A percentile compares a stretch with the other conserved stretches of the same genome.
These are phyloP conservation scores for Cynodonichthys magdalenae DNA, from an alignment of 2,797 vertebrate genomes.

Conservation along the genomic window DNA sequence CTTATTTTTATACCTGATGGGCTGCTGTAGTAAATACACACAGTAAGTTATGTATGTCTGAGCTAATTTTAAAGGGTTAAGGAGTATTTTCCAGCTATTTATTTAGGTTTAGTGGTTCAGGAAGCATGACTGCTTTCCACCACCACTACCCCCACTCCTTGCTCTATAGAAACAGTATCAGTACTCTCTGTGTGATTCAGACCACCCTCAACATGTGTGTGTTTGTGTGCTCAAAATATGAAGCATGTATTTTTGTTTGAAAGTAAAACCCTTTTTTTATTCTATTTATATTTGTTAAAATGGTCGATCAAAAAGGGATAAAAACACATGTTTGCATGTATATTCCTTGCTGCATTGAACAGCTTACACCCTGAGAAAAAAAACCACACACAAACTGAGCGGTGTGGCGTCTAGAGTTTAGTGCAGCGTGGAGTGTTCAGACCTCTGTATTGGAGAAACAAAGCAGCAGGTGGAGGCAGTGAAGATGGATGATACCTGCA, in stretches of 20 bases:
- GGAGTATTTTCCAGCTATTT: constrained; percentile 54
- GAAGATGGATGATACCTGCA: constrained; percentile 40
- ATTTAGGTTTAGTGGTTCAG: constrained; percentile 62
- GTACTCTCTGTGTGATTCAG: constrained; percentile 62
- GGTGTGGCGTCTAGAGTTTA: no score
- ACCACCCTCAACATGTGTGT: constrained; percentile 36
- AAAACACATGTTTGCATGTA: no score
- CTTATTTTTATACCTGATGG: constrained; percentile 28
- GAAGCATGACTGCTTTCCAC: constrained; percentile 60
- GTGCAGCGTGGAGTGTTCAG: no score
- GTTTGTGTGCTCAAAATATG: not conserved
- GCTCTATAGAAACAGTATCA: constrained; percentile 72
- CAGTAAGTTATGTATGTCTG: constrained; percentile 12
- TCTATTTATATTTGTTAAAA: not conserved
- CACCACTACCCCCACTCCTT: constrained; percentile 49
- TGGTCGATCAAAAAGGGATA: no score
- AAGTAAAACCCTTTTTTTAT: not conserved
- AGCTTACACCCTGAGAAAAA: no score
- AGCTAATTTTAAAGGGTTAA: constrained; percentile 24
- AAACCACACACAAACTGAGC: no score
- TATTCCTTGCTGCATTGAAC: no score
- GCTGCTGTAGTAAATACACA: constrained; percentile 17
- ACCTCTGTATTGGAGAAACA: no score
- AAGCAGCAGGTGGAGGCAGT: constrained; percentile 38
- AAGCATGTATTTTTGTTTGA: not conserved